These are phyloP conservation scores for Pelmatolapia mariae DNA, from an alignment of 2,113 vertebrate species.

Conservation along the genomic window DNA sequence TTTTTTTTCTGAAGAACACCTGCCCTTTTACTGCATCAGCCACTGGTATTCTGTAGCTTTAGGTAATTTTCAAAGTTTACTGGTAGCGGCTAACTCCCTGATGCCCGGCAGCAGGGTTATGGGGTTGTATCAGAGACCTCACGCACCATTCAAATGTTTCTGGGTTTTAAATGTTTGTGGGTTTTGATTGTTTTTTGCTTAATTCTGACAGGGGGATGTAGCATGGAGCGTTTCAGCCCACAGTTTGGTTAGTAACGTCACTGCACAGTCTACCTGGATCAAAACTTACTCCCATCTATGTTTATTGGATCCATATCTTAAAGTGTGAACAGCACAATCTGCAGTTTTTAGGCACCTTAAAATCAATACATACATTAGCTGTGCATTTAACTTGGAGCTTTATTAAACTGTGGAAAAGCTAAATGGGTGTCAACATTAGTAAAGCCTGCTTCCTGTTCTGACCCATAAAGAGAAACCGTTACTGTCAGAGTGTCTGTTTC, in stretches of 20 bases:
- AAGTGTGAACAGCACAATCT: neutral
- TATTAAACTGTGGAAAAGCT: neutral
- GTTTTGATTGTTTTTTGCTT: neutral
- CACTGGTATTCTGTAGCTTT: neutral
- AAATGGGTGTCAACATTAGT: neutral
- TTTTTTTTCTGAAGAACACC: neutral
- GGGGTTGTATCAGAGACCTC: neutral
- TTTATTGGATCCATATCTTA: neutral
- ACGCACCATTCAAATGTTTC: neutral
- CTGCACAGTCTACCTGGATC: neutral
- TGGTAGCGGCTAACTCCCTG: neutral
- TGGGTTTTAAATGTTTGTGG: neutral
- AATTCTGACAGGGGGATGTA: neutral
- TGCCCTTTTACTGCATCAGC: neutral
- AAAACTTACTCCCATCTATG: accelerated
- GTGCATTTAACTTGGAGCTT: neutral
- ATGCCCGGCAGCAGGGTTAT: neutral
- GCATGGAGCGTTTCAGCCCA: neutral
- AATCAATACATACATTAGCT: neutral
- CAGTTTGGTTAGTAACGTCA: neutral
- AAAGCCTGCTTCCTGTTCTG: neutral
- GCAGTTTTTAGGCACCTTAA: neutral
- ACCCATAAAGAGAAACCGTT: neutral
- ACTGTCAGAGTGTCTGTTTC: neutral
- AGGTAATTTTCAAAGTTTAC: accelerated